A percentile compares a stretch with the other conserved stretches of the same genome.
Conservation (phyloP, 2,888 invertebrate species). For the Busseola fusca region DNA sequence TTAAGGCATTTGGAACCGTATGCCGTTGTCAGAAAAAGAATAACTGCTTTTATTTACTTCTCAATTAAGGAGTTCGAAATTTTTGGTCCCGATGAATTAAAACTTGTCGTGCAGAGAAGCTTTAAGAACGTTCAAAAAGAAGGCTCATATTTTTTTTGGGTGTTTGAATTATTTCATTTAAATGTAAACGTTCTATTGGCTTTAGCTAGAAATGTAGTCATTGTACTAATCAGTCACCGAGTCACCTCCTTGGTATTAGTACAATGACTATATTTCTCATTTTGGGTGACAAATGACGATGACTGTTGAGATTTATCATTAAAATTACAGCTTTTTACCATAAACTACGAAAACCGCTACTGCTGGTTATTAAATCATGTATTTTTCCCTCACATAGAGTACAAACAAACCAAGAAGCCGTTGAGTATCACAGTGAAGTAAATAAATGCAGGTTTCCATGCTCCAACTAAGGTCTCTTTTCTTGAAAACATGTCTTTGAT, state of each 20-base stretch:
- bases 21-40: neutral
- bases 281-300: neutral
- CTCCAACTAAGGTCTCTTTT: neutral
- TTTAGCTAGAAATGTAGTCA: too few relatives aligned
- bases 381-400: neutral
- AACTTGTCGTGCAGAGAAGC: neutral
- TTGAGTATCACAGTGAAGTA: neutral
- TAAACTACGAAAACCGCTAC: neutral
- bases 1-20: constrained; percentile 15
- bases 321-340: neutral
- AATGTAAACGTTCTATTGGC: constrained; percentile 3
- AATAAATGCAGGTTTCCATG: neutral
- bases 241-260: neutral
- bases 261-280: neutral
- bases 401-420: neutral
- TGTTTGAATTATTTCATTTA: neutral
- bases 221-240: too few relatives aligned
- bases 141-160: neutral
- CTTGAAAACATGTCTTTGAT: neutral
- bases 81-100: constrained; percentile 3
- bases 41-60: constrained; percentile 5
- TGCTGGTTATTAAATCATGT: neutral
- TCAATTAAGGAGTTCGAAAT: constrained; percentile 3
- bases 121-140: neutral
- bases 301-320: neutral